phyloP scores from a whole-genome alignment of 2,888 invertebrate species.

The Amiota minor region DNA sequence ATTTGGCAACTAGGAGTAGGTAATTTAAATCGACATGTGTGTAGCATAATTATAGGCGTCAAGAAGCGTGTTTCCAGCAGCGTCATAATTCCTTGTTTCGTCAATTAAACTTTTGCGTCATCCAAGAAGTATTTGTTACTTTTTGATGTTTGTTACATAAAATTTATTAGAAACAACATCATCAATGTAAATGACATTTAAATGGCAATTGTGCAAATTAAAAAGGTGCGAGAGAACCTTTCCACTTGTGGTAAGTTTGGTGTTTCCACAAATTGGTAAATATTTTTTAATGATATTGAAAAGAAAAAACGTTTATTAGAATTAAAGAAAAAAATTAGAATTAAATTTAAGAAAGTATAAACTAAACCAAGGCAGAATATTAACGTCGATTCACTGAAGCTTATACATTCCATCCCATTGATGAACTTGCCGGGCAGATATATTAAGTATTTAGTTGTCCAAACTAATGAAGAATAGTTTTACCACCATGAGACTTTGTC shows the following conservation, averaged over 20 bases:
- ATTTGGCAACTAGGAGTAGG: too few species aligned
- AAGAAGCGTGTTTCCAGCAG: conserved; percentile 15
- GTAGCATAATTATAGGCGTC: too few species aligned
- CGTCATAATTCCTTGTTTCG: conserved; percentile 23
- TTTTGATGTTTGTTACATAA: conserved; percentile 9
- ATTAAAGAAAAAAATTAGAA: too few species aligned
- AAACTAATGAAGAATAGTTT: too few species aligned
- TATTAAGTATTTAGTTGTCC: too few species aligned
- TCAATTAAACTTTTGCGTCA: conserved; percentile 6
- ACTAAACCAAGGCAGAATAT: too few species aligned
- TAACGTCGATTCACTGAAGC: too few species aligned
- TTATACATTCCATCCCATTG: too few species aligned
- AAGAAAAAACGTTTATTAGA: neutral
- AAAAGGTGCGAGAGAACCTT: neutral
- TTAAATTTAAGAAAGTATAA: too few species aligned
- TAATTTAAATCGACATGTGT: too few species aligned
- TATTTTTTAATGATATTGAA: neutral
- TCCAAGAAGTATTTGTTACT: neutral
- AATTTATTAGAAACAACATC: conserved; percentile 34
- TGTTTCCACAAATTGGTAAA: neutral
- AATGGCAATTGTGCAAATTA: conserved; percentile 40
- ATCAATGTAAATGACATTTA: conserved; percentile 39
- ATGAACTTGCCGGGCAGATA: too few species aligned
- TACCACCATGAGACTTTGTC: too few species aligned
- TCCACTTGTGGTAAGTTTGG: conserved; percentile 2